Conservation (phyloP, 2,797 vertebrate species). For the Phrynocephalus guinanensis region DNA sequence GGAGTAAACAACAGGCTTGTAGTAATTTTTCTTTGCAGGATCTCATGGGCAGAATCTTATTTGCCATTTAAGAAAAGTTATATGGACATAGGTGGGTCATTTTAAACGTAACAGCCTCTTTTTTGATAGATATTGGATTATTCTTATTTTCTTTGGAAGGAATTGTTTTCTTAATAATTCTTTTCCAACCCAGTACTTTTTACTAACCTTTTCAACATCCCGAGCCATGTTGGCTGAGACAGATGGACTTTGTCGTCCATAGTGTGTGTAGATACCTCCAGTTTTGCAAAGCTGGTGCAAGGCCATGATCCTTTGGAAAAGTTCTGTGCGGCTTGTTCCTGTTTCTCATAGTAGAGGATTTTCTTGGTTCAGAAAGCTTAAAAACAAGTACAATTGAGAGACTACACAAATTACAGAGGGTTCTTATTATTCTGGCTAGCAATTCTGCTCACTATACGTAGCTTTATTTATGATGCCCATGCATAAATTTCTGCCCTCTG, state of each 20-base stretch:
- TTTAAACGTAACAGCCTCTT: background rate
- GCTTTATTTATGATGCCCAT: background rate
- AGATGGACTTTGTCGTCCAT: background rate
- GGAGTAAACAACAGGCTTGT: background rate
- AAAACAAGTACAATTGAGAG: background rate
- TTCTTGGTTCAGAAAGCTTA: background rate
- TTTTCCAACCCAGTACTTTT: background rate
- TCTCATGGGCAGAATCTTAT: background rate
- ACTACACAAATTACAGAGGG: background rate
- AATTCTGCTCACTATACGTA: background rate
- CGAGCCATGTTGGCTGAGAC: background rate
- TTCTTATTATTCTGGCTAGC: background rate
- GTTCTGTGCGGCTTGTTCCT: background rate
- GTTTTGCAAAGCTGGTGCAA: background rate
- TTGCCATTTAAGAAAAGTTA: background rate
- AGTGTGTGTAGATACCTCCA: background rate
- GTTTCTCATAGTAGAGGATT: background rate
- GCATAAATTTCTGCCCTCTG: background rate
- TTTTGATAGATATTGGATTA: background rate
- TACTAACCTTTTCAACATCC: background rate
- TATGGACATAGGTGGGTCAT: background rate
- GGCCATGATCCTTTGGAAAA: background rate
- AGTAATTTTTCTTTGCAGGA: background rate
- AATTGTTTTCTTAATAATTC: background rate
- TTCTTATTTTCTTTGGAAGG: background rate